phyloP scores from a whole-genome alignment of 2,797 vertebrate species.

The Tarsius wallacei region DNA sequence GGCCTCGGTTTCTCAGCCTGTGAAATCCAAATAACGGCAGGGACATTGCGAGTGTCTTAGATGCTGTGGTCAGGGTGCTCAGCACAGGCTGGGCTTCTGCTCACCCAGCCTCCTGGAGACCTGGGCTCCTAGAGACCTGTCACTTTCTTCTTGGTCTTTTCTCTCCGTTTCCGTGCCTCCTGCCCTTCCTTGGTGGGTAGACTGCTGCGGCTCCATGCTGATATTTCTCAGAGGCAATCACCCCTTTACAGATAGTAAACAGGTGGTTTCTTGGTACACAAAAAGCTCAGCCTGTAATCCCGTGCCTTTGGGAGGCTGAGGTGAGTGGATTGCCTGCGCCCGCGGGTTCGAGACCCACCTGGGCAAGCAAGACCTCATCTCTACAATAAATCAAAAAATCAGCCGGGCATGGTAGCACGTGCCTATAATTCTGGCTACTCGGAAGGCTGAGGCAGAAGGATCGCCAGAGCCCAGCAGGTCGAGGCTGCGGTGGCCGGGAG shows the following conservation, averaged over 20 bases:
- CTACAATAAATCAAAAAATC: no score
- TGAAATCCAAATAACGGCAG: neutral
- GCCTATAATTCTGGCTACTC: no score
- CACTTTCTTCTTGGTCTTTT: conserved; percentile 45
- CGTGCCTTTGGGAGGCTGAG: no score
- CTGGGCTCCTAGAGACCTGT: conserved; percentile 1
- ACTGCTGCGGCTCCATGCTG: neutral
- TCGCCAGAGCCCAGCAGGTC: no score
- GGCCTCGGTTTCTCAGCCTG: conserved; percentile 25
- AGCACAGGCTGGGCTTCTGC: neutral
- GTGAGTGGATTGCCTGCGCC: no score
- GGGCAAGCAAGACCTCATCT: no score
- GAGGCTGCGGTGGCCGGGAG: no score
- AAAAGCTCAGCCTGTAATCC: no score
- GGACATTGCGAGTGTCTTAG: neutral
- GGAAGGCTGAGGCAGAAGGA: no score
- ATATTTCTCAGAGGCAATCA: conserved; percentile 73
- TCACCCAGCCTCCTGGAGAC: neutral
- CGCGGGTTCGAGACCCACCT: no score
- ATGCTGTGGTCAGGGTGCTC: neutral
- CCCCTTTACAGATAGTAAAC: conserved; percentile 79
- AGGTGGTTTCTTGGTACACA: conserved; percentile 80
- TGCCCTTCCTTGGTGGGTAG: neutral
- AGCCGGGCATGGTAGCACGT: no score
- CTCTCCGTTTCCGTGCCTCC: neutral